phyloP scores from a whole-genome alignment of 2,113 vertebrate genomes.

The Fregata magnificens region DNA sequence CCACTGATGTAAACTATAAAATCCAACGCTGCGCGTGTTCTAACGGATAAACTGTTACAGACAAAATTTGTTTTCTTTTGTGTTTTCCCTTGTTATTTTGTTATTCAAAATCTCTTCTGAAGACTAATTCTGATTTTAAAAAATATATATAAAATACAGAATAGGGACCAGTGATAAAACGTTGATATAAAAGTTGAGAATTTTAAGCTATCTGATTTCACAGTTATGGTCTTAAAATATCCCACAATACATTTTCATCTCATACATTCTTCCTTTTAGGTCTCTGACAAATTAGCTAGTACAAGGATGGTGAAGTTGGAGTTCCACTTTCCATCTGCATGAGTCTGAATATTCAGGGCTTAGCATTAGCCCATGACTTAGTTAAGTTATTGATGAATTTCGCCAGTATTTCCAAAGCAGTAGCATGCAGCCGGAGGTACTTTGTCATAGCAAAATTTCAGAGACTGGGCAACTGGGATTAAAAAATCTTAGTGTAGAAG shows the following conservation, averaged over 20 bases:
- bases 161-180: neutral
- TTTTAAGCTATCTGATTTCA: neutral
- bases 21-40: neutral
- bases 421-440: neutral
- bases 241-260: neutral
- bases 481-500: neutral
- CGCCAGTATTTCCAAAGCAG: neutral
- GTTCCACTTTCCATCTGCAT: neutral
- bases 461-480: neutral
- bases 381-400: neutral
- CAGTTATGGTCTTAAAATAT: neutral
- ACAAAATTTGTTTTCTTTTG: neutral
- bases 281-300: neutral
- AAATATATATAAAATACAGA: neutral
- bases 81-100: neutral
- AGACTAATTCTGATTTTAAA: neutral
- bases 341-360: neutral
- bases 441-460: neutral
- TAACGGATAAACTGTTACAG: neutral
- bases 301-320: neutral
- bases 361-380: neutral
- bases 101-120: neutral
- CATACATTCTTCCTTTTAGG: neutral
- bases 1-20: neutral
- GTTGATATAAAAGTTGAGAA: neutral